These are phyloP conservation scores for Archilochus colubris DNA, from an alignment of 2,113 vertebrate genomes.

Conservation along the genomic window DNA sequence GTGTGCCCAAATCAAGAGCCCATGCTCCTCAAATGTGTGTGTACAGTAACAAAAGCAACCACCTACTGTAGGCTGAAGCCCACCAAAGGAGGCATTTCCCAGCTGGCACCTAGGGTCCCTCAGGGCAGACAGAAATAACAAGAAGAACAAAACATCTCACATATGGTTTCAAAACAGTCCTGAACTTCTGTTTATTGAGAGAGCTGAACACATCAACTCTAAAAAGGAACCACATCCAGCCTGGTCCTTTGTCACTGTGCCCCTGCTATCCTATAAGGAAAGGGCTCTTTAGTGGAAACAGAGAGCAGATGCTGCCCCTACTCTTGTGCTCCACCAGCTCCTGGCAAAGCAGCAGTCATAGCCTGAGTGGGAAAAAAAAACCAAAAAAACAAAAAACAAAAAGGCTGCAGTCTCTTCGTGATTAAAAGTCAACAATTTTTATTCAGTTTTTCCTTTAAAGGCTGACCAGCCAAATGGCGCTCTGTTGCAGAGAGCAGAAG, in stretches of 20 bases:
- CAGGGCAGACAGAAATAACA: not conserved
- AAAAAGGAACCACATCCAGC: not conserved
- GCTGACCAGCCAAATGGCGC: too few relatives aligned
- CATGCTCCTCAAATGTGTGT: rapidly evolving
- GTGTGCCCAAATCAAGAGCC: not conserved
- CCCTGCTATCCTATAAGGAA: not conserved
- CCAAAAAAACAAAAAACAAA: too few relatives aligned
- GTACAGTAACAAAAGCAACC: not conserved
- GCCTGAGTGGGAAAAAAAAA: too few relatives aligned
- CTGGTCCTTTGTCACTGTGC: not conserved
- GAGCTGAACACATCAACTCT: not conserved
- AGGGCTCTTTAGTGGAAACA: not conserved
- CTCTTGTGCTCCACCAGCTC: not conserved
- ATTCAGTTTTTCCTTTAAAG: too few relatives aligned
- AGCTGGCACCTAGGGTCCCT: not conserved
- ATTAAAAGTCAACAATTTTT: too few relatives aligned
- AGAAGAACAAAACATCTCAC: not conserved
- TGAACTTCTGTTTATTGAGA: not conserved
- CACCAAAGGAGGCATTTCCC: not conserved
- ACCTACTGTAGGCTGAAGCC: not conserved
- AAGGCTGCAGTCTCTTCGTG: too few relatives aligned
- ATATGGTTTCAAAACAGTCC: not conserved
- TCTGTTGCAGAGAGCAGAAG: not conserved
- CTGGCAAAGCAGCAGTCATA: not conserved
- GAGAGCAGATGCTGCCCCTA: not conserved